Percentiles rank a stretch among this genome's conserved stretches.
phyloP scores from a whole-genome alignment of 2,113 vertebrate species.

The human region DNA sequence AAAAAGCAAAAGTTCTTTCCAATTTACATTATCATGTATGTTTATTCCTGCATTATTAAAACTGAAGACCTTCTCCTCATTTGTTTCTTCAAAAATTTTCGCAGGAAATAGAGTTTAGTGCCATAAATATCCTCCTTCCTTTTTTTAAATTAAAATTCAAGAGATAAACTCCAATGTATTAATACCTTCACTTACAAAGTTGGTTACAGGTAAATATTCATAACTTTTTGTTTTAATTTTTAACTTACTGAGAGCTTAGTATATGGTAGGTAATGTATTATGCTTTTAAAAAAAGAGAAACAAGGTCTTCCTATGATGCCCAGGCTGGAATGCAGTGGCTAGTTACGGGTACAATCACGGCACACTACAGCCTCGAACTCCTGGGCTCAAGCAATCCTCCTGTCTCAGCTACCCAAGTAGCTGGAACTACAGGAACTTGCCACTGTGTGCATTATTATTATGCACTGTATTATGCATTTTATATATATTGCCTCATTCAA shows the following conservation, averaged over 20 bases:
- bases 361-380: neutral
- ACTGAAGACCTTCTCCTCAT: neutral
- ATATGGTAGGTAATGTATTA: neutral
- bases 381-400: neutral
- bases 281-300: neutral
- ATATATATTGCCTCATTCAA: neutral
- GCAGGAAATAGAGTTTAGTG: neutral
- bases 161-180: neutral
- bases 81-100: neutral
- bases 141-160: neutral
- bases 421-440: neutral
- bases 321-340: neutral
- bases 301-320: neutral
- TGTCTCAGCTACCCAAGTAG: neutral
- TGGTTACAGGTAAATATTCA: neutral
- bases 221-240: neutral
- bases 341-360: neutral
- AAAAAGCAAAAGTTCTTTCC: neutral
- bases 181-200: neutral
- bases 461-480: neutral
- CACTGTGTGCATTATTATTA: neutral
- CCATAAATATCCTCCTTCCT: neutral
- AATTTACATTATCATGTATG: neutral
- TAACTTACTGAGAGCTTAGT: neutral
- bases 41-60: slow-evolving; percentile 32